Evolutionary conservation across 2,113 vertebrate species (phyloP), one percentile per base, ranked within the genome.

Genomic region (Pluvianellus socialis): DNA sequence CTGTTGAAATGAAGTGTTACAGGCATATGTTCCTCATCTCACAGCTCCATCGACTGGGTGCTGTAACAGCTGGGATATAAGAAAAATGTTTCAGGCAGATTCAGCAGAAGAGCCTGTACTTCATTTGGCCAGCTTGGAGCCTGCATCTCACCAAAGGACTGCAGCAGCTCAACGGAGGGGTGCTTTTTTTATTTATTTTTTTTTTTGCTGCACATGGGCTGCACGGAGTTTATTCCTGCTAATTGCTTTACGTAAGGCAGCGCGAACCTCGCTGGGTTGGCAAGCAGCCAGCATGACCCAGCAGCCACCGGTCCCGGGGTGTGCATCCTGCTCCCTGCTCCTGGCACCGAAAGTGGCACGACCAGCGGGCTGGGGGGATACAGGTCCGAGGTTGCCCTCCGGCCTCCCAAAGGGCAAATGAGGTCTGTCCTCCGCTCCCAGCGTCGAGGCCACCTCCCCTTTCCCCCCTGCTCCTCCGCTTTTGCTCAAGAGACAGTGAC

Each of bases 1-100:
- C 91, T 95, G 96, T 97, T 96, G 96, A 96, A 97, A 97, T 95
- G 96, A 97, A 97, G 97, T 97, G 97, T 97, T 97, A 95, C 77
- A 95, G 95, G 91, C 96, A 97, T 97, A 97, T 97, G 97, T 96
- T 97, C 92, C 58, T 97, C 94, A 97, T 97, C 95, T 97, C 94
- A 95, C 95, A 96, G 87, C 86, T 97, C 95, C 12, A 2, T 95
- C 62, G 38, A 91, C 94, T 96, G 94, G 91, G 84, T 97, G 92
- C 92, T 95, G 92, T 96, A 97, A 97, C 97, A 97, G 96, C 97
- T 97, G 96, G 94, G 86, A 94, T 81, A 92, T 24, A 94, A 95
- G 95, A 92, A 95, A 96, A 97, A 97, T 52, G 83, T 97, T 97
- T 94, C 92, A 97, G 88, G 91, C 92, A 92, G 88, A 97, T 96